These are phyloP conservation scores for Nomada lathburiana DNA, from an alignment of 2,888 invertebrate species.

Conservation along the genomic window DNA sequence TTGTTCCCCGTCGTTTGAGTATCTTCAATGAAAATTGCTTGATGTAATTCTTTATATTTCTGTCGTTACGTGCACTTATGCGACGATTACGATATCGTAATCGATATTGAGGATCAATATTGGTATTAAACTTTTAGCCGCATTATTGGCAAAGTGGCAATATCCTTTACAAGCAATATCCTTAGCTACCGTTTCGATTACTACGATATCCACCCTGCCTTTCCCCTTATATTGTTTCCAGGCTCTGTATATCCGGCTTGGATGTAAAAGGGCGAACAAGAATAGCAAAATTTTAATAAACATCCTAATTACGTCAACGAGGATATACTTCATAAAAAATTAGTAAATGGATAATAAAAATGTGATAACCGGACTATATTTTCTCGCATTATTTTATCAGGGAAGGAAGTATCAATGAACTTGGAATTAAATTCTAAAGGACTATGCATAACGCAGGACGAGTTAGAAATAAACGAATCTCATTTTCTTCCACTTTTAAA, in stretches of 20 bases:
- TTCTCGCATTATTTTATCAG: background rate
- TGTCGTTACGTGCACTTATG: background rate
- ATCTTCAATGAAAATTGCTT: background rate
- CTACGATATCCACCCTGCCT: background rate
- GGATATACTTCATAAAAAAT: background rate
- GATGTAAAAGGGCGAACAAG: too few species aligned
- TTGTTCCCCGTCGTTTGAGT: background rate
- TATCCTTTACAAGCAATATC: conserved; percentile 17
- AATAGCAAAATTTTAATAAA: background rate
- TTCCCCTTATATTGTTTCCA: background rate
- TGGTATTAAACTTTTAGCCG: background rate
- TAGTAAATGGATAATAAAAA: background rate
- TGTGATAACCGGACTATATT: background rate
- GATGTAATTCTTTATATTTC: background rate
- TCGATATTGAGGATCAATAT: conserved; percentile 9
- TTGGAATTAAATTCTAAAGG: too few species aligned
- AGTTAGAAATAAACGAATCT: too few species aligned
- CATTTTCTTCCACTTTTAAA: too few species aligned
- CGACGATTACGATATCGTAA: conserved; percentile 5
- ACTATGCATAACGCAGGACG: too few species aligned
- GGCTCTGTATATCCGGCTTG: background rate
- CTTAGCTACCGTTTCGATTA: conserved; percentile 2
- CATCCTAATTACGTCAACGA: background rate
- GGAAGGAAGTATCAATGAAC: too few species aligned
- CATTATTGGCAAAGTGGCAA: conserved; percentile 22